These are phyloP conservation scores for Caprella mutica DNA, from an alignment of 2,888 invertebrate genomes.

Conservation along the genomic window DNA sequence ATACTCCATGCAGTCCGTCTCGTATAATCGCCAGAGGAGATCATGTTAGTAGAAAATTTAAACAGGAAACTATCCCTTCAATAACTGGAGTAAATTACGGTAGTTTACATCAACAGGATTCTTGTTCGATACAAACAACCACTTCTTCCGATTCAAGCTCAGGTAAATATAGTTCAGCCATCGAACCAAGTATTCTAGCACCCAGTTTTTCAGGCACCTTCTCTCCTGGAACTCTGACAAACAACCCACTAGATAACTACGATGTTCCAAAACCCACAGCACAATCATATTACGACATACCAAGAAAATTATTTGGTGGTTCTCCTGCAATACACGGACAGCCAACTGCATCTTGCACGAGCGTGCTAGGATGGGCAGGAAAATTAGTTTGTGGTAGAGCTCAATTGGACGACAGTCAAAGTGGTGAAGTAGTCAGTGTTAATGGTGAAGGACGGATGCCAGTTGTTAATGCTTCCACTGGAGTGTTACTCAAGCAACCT, in stretches of 20 bases:
- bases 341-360: conserved; percentile 10
- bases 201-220: conserved; percentile 1
- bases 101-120: too few species aligned
- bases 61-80: background rate
- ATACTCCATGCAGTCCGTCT: conserved; percentile 4
- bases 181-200: background rate
- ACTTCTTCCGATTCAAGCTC: background rate
- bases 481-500: conserved; percentile 15
- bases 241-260: conserved; percentile 31
- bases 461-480: conserved; percentile 31
- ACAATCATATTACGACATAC: conserved; percentile 8
- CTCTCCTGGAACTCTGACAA: background rate
- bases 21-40: background rate
- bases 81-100: background rate
- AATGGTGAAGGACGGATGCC: conserved; percentile 33
- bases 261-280: conserved; percentile 21
- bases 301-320: conserved; percentile 6
- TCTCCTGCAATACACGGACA: background rate
- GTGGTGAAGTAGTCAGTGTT: conserved; percentile 15
- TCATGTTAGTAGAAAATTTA: background rate
- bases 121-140: too few species aligned
- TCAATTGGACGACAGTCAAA: conserved; percentile 2
- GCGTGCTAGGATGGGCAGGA: conserved; percentile 29
- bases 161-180: background rate
- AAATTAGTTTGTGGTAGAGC: conserved; percentile 25